Evolutionary conservation across 2,888 invertebrate species (phyloP).

Genomic region (Parthenolecanium corni): DNA sequence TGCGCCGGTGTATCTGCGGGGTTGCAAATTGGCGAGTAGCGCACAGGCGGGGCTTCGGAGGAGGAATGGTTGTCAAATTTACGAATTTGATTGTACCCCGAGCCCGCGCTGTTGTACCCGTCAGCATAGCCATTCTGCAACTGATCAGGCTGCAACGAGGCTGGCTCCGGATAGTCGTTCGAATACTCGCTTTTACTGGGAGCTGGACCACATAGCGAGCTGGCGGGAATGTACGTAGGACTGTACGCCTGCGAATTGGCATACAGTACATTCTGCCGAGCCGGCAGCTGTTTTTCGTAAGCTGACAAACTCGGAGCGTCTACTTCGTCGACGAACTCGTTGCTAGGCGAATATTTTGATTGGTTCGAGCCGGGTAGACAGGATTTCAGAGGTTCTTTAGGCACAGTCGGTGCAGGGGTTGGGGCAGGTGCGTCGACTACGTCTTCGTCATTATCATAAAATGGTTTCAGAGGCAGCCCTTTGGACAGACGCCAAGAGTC

Average conservation of each 20-base stretch:
- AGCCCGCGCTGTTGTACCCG: neutral
- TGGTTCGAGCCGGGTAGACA: neutral
- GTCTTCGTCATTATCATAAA: neutral
- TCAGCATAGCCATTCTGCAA: neutral
- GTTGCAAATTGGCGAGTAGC: neutral
- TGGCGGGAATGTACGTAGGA: slow-evolving; percentile 24
- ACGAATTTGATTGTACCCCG: neutral
- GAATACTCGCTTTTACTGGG: neutral
- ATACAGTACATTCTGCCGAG: slow-evolving; percentile 20
- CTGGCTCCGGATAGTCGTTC: slow-evolving; percentile 15
- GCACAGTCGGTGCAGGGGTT: no score
- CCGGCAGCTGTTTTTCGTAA: slow-evolving; percentile 26
- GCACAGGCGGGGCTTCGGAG: neutral
- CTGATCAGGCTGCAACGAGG: slow-evolving; percentile 6
- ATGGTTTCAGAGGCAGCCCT: slow-evolving; percentile 28
- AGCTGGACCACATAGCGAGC: slow-evolving; percentile 8
- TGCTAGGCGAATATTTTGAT: neutral
- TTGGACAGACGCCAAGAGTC: slow-evolving; percentile 33
- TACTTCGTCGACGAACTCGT: slow-evolving; percentile 4
- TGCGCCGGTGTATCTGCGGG: neutral
- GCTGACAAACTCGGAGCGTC: slow-evolving; percentile 13
- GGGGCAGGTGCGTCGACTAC: neutral
- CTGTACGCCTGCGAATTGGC: slow-evolving; percentile 17
- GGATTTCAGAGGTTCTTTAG: no score
- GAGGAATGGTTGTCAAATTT: neutral